Base-by-base conservation (phyloP, 2,113 vertebrate species). In the Prietella phreatophila region DNA sequence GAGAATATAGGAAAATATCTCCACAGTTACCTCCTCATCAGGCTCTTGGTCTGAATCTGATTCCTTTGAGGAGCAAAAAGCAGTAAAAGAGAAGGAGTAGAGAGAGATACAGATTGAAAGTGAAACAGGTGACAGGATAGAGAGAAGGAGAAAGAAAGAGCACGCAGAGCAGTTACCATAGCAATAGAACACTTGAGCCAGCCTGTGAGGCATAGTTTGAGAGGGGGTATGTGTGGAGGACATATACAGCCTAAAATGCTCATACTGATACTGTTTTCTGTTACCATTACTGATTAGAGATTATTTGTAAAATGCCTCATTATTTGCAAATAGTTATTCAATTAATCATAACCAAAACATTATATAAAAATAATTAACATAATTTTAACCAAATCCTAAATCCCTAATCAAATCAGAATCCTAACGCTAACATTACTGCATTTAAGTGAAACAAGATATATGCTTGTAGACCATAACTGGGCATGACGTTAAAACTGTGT, bases 21-120 rank as follows among this genome's bases (percentile, higher is more conserved):
- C 73, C 84, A 87, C 87, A 93, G 92, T 98, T 99, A 99, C 98
- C 97, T 99, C 97, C 93, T 98, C 97, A 87, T 99, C 97, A 94
- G 95, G 96, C 90, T 99, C 98, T 93, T 96, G 97, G 90, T 99
- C 98, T 93, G 98, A 99, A 93, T 99, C 98, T 85, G 97, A 99
- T 85, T 99, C 98, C 98, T 99, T 96, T 95, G 87, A 90, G 92
- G 93, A 94, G 95, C 95, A 95, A 97, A 93, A 95, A 93, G 95
- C 93, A 94, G 94, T 90, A 30, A 91, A 93, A 92, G 91, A 93
- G 89, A 87, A 79, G 56, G 50, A 87, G 71, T 84, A 96, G 92
- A 92, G 89, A 89, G 33, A 94, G 90, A 92, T 65, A 92, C 82
- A 93, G 89, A 91, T 84, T 91, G 39, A 94, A 89, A 92, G 78